Conservation (phyloP, 1,140 invertebrate genomes). For the Frieseomelitta varia region DNA sequence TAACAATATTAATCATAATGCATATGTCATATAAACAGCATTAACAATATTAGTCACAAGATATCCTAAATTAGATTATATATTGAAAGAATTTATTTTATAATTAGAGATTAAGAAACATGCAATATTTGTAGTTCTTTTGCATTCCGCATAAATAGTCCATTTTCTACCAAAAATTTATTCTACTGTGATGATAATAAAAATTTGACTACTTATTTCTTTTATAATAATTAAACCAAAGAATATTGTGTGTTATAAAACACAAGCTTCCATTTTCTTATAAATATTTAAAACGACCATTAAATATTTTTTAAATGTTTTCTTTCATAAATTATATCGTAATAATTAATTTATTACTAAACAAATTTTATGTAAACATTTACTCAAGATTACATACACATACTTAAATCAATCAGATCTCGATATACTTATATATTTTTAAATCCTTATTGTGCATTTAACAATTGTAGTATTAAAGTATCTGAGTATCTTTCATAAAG, state of each 20-base stretch:
- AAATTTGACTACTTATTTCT: constrained; percentile 50
- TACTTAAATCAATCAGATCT: constrained; percentile 58
- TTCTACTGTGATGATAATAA: constrained; percentile 49
- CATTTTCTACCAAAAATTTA: constrained; percentile 46
- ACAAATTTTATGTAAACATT: constrained; percentile 33
- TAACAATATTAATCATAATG: constrained; percentile 34
- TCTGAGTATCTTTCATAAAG: constrained; percentile 44
- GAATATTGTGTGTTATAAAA: constrained; percentile 41
- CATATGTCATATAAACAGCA: constrained; percentile 43
- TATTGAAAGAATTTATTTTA: constrained; percentile 56
- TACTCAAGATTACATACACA: constrained; percentile 19
- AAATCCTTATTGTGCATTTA: constrained; percentile 63
- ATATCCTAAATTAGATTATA: constrained; percentile 25
- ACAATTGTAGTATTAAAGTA: constrained; percentile 32
- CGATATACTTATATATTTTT: constrained; percentile 56
- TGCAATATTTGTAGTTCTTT: constrained; percentile 42
- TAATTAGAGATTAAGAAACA: constrained; percentile 46
- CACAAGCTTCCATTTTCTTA: constrained; percentile 35
- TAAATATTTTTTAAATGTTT: constrained; percentile 29
- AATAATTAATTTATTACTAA: not conserved
- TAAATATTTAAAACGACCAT: constrained; percentile 29
- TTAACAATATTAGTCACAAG: constrained; percentile 40
- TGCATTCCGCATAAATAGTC: constrained; percentile 61
- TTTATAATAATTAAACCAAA: constrained; percentile 57
- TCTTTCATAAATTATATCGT: constrained; percentile 26